phyloP scores from a whole-genome alignment of 2,888 invertebrate species.

The Leptopilina myrica region DNA sequence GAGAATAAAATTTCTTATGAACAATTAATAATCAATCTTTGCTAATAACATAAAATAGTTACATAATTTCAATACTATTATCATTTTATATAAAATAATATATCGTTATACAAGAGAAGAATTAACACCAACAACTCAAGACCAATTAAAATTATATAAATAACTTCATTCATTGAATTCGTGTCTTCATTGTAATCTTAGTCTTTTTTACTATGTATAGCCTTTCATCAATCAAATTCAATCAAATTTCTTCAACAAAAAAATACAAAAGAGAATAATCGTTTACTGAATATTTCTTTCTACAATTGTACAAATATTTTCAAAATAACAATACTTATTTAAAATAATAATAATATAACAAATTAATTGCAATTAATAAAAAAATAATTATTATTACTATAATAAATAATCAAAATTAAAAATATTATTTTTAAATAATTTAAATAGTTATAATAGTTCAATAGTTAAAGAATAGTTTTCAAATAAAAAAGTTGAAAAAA shows the following conservation, averaged over 20 bases:
- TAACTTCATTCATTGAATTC: constrained; percentile 6
- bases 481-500: too few species aligned
- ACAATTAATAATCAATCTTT: constrained; percentile 13
- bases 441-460: too few species aligned
- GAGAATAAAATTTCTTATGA: constrained; percentile 29
- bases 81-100: constrained; percentile 3
- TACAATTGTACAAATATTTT: too few species aligned
- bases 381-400: too few species aligned
- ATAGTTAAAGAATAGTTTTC: too few species aligned
- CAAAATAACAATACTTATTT: too few species aligned
- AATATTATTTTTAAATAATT: too few species aligned
- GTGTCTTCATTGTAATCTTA: neutral
- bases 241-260: neutral
- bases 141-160: constrained; percentile 12
- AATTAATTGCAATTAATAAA: too few species aligned
- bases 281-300: too few species aligned
- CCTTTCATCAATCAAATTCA: neutral
- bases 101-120: neutral
- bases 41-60: constrained; percentile 43
- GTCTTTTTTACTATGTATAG: neutral
- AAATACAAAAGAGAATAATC: too few species aligned
- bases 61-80: neutral
- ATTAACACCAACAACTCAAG: neutral
- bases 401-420: too few species aligned
- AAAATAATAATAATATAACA: too few species aligned